Percentiles rank a stretch among this genome's conserved stretches.
phyloP scores from a whole-genome alignment of 2,113 vertebrate species.

The Ptilonorhynchus violaceus region DNA sequence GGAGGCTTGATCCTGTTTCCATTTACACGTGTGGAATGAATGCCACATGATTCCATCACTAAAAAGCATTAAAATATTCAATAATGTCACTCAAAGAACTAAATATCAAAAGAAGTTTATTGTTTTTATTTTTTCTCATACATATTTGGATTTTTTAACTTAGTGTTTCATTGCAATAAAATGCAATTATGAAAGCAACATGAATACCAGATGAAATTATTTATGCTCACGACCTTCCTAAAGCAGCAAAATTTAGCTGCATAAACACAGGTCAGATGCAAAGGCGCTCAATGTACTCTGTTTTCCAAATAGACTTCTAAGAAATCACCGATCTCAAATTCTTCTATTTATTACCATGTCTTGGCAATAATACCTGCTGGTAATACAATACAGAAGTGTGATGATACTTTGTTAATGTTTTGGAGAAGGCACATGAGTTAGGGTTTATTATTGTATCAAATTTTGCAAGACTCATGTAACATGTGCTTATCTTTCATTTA shows the following conservation, averaged over 20 bases:
- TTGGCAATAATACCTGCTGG: background rate
- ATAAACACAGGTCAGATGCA: background rate
- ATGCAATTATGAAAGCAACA: background rate
- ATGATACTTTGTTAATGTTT: background rate
- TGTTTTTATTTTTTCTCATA: background rate
- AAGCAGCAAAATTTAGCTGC: background rate
- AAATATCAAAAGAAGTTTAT: background rate
- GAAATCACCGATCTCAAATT: background rate
- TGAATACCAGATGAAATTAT: slow-evolving; percentile 18
- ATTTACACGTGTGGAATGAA: background rate
- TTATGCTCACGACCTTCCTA: background rate
- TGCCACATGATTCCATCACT: background rate
- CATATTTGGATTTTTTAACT: background rate
- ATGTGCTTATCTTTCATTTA: slow-evolving; percentile 35
- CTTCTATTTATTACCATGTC: background rate
- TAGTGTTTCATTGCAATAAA: background rate
- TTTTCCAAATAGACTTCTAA: background rate
- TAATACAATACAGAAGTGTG: background rate
- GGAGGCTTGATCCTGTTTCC: background rate
- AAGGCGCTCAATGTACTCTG: background rate
- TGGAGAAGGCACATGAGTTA: background rate
- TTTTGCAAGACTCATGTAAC: background rate
- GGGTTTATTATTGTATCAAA: slow-evolving; percentile 4
- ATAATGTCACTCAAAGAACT: background rate
- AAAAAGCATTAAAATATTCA: background rate